phyloP scores from a whole-genome alignment of 2,888 invertebrate species.

The Biston stratarius region DNA sequence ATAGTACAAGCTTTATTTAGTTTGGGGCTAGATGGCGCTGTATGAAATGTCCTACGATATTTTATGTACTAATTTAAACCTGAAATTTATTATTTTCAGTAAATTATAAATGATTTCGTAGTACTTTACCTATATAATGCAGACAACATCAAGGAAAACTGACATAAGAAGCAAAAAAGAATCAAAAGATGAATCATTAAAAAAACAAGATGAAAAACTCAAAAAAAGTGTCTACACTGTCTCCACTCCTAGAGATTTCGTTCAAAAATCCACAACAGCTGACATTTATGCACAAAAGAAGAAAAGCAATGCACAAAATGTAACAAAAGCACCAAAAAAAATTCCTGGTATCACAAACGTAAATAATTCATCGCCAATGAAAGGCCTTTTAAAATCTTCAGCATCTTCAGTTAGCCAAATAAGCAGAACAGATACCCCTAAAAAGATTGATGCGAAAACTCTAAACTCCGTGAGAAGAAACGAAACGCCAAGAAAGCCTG shows the following conservation, averaged over 20 bases:
- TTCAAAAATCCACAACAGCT: slow-evolving; percentile 64
- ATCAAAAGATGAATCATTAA: slow-evolving; percentile 60
- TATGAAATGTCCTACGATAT: no score
- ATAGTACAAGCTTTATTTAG: no score
- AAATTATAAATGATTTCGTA: neutral
- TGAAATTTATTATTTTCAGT: no score
- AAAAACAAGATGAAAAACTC: slow-evolving; percentile 61
- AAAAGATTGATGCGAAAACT: slow-evolving; percentile 41
- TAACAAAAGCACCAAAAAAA: slow-evolving; percentile 64
- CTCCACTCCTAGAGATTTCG: slow-evolving; percentile 66
- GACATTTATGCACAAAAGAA: slow-evolving; percentile 74
- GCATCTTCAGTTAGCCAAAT: slow-evolving; percentile 62
- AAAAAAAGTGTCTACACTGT: slow-evolving; percentile 58
- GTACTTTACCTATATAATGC: slow-evolving; percentile 50
- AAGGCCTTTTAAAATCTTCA: slow-evolving; percentile 66
- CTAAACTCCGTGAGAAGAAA: slow-evolving; percentile 46
- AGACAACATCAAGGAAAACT: slow-evolving; percentile 53
- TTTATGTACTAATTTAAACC: no score
- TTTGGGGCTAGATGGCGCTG: no score
- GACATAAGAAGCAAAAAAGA: slow-evolving; percentile 53
- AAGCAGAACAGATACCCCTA: slow-evolving; percentile 44
- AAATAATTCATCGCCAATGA: slow-evolving; percentile 67
- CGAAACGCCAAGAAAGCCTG: slow-evolving; percentile 51
- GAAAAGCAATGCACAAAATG: slow-evolving; percentile 44
- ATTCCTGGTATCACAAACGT: slow-evolving; percentile 43